Evolutionary conservation across 2,113 vertebrate genomes (phyloP).

Genomic region (Neotoma lepida): DNA sequence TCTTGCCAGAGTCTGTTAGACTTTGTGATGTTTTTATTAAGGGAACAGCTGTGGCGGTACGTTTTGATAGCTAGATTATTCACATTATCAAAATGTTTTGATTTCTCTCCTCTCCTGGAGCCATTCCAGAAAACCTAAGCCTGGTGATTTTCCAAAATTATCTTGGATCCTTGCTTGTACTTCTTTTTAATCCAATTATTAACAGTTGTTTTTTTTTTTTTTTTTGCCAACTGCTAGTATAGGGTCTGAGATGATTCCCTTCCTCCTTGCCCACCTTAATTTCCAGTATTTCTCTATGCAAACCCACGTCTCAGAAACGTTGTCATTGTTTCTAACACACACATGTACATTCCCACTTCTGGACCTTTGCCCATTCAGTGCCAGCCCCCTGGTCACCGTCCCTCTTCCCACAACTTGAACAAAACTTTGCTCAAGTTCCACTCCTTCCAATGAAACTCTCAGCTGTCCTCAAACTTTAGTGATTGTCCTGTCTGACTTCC

Average conservation of each 20-base stretch:
- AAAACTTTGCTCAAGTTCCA: not conserved
- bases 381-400: not conserved
- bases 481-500: fast-evolving
- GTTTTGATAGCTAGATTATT: conserved; percentile 22
- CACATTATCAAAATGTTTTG: conserved; percentile 51
- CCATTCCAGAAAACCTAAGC: conserved; percentile 22
- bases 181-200: conserved; percentile 64
- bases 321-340: conserved; percentile 71
- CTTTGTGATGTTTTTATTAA: conserved; percentile 20
- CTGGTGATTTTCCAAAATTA: conserved; percentile 74
- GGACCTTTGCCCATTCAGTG: not conserved
- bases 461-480: not conserved
- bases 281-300: conserved; percentile 30
- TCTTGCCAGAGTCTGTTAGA: not conserved
- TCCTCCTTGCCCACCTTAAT: not conserved
- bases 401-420: not conserved
- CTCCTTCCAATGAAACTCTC: not conserved
- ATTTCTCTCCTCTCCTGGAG: conserved; percentile 53
- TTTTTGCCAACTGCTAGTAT: not conserved
- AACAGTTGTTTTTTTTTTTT: conserved; percentile 33
- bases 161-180: not conserved
- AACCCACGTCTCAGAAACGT: conserved; percentile 35
- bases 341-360: not conserved
- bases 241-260: not conserved
- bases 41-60: not conserved